A percentile compares a stretch with the other conserved stretches of the same genome.
phyloP scores from a whole-genome alignment of 1,140 invertebrate genomes.

The Pararge aegeria region DNA sequence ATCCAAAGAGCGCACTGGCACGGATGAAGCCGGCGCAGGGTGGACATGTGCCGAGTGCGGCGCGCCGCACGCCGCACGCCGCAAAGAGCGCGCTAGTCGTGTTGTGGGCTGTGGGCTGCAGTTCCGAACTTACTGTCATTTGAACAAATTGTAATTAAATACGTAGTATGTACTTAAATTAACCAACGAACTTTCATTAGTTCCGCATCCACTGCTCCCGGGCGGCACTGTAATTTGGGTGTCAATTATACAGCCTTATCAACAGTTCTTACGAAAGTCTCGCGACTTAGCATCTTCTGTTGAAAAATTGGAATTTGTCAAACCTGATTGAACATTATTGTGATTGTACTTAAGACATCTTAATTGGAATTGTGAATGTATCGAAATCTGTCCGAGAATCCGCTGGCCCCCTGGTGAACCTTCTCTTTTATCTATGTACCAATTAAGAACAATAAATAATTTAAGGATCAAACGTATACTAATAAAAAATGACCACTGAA shows the following conservation, averaged over 20 bases:
- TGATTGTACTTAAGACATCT: slow-evolving; percentile 53
- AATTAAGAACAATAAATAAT: slow-evolving; percentile 33
- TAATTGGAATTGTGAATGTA: slow-evolving; percentile 56
- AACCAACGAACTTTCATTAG: slow-evolving; percentile 59
- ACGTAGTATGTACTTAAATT: slow-evolving; percentile 61
- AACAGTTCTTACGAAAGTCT: slow-evolving; percentile 50
- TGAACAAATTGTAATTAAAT: slow-evolving; percentile 52
- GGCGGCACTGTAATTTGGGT: slow-evolving; percentile 47
- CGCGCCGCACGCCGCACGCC: no score
- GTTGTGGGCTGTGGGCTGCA: slow-evolving; percentile 17
- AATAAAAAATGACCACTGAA: slow-evolving; percentile 32
- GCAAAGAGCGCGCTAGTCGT: no score
- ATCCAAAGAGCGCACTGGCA: slow-evolving; percentile 38
- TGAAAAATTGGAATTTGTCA: slow-evolving; percentile 58
- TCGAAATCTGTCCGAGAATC: slow-evolving; percentile 45
- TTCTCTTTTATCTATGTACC: slow-evolving; percentile 29
- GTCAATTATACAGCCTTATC: slow-evolving; percentile 75
- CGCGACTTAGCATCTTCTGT: slow-evolving; percentile 42
- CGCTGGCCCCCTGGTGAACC: slow-evolving; percentile 43
- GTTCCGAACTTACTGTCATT: slow-evolving; percentile 11
- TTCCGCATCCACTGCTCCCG: slow-evolving; percentile 45
- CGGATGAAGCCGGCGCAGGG: slow-evolving; percentile 23
- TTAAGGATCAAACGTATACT: slow-evolving; percentile 24
- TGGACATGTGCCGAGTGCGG: no score
- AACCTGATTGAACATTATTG: slow-evolving; percentile 35